Evolutionary conservation across 2,113 vertebrate species (phyloP).

Genomic region (Clarias batrachus): DNA sequence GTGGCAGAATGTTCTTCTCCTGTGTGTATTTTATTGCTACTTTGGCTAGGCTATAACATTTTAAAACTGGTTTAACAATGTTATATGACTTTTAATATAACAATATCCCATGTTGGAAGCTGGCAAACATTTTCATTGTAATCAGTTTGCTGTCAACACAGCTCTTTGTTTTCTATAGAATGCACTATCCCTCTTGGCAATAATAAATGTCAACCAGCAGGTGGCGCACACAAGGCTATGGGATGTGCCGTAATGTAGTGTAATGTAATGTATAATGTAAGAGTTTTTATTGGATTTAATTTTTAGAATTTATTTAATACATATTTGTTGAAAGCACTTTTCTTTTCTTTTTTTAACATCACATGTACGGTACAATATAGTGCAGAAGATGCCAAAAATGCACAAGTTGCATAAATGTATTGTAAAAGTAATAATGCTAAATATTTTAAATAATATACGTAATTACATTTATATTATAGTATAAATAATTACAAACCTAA

Average conservation of each 20-base stretch:
- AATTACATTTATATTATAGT: too few relatives aligned
- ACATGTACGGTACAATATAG: background rate
- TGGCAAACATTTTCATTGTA: background rate
- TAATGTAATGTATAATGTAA: background rate
- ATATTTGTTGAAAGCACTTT: background rate
- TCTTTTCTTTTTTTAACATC: background rate
- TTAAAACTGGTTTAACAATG: too few relatives aligned
- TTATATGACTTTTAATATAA: background rate
- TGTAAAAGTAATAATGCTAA: background rate
- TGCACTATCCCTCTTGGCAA: background rate
- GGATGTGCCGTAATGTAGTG: background rate
- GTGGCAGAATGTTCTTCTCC: background rate
- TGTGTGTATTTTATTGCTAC: background rate
- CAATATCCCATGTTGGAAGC: background rate
- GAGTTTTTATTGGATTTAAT: background rate
- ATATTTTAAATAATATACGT: background rate
- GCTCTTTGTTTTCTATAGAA: background rate
- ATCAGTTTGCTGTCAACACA: background rate
- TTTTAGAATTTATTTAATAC: background rate
- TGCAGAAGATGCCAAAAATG: background rate
- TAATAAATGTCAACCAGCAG: background rate
- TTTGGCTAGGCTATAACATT: background rate
- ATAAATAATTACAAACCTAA: too few relatives aligned
- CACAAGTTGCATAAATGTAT: background rate
- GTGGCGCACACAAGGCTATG: background rate